These are phyloP conservation scores for Sesia bembeciformis DNA, from an alignment of 2,888 invertebrate genomes.

Conservation along the genomic window DNA sequence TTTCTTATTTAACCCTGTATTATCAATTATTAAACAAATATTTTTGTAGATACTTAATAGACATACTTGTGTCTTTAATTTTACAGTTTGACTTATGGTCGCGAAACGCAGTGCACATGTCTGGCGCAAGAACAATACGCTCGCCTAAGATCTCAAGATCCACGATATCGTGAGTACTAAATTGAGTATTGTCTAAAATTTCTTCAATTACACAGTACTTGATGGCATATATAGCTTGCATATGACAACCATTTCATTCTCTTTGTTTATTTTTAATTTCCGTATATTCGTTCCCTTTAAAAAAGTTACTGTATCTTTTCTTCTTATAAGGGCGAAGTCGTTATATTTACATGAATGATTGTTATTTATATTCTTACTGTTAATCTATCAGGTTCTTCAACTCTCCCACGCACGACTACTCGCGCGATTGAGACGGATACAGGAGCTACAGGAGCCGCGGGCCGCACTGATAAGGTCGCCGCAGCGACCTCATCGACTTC, in stretches of 20 bases:
- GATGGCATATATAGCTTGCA: too few species aligned
- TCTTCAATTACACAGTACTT: too few species aligned
- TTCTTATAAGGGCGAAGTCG: too few species aligned
- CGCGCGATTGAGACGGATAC: conserved; percentile 80
- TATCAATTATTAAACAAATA: background rate
- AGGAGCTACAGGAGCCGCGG: conserved; percentile 70
- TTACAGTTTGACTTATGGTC: conserved; percentile 57
- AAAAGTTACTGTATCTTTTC: too few species aligned
- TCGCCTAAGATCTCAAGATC: conserved; percentile 87
- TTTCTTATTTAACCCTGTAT: background rate
- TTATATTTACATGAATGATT: too few species aligned
- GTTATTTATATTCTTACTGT: background rate
- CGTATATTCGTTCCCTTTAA: too few species aligned
- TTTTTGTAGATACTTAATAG: too few species aligned
- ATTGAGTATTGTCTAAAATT: too few species aligned
- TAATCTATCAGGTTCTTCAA: conserved; percentile 80
- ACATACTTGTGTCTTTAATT: background rate
- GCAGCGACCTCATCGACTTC: conserved; percentile 92
- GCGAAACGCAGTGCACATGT: conserved; percentile 95
- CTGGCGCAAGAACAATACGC: conserved; percentile 95
- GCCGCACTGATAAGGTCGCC: conserved; percentile 82
- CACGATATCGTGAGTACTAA: conserved; percentile 78
- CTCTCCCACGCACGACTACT: conserved; percentile 85
- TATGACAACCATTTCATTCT: too few species aligned
- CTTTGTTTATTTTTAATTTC: too few species aligned